A percentile compares a stretch with the other conserved stretches of the same genome.
These are phyloP conservation scores for Diplodus sargus DNA, from an alignment of 2,797 vertebrate species.

Conservation along the genomic window DNA sequence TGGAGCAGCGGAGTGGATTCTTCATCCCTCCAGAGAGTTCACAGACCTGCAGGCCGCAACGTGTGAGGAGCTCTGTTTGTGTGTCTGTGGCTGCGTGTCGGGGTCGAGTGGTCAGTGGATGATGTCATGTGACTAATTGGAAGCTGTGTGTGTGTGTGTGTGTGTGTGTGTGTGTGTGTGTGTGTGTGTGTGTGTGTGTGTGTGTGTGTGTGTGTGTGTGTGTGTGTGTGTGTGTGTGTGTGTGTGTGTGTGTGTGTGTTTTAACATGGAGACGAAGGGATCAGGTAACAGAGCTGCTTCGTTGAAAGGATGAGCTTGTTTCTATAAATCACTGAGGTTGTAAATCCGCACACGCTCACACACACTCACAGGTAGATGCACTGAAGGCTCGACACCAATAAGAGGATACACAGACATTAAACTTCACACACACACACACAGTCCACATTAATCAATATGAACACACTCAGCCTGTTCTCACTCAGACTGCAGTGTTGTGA, in stretches of 20 bases:
- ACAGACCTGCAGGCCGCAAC: slow-evolving; percentile 16
- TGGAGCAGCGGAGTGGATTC: slow-evolving; percentile 20
- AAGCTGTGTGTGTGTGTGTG: slow-evolving; percentile 39
- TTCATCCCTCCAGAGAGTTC: slow-evolving; percentile 43
- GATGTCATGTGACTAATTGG: slow-evolving; percentile 46
- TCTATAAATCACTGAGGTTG: slow-evolving; percentile 31
- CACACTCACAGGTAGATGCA: not conserved
- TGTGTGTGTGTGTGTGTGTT: slow-evolving; percentile 4
- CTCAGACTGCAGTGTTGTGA: too few relatives aligned
- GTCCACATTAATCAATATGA: too few relatives aligned
- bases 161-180: slow-evolving; percentile 3
- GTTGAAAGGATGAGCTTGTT: slow-evolving; percentile 35
- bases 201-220: slow-evolving; percentile 13
- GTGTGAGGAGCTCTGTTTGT: not conserved
- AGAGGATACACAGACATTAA: not conserved
- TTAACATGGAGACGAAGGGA: not conserved
- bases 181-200: slow-evolving; percentile 14
- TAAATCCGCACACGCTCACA: slow-evolving; percentile 13
- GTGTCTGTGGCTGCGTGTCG: not conserved
- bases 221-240: slow-evolving; percentile 24
- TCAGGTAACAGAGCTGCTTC: slow-evolving; percentile 14
- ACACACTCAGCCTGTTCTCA: too few relatives aligned
- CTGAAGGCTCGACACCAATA: not conserved
- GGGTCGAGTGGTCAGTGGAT: not conserved
- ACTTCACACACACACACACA: too few relatives aligned